Evolutionary conservation across 2,888 invertebrate genomes (phyloP).

Genomic region (Chrysodeixis includens): DNA sequence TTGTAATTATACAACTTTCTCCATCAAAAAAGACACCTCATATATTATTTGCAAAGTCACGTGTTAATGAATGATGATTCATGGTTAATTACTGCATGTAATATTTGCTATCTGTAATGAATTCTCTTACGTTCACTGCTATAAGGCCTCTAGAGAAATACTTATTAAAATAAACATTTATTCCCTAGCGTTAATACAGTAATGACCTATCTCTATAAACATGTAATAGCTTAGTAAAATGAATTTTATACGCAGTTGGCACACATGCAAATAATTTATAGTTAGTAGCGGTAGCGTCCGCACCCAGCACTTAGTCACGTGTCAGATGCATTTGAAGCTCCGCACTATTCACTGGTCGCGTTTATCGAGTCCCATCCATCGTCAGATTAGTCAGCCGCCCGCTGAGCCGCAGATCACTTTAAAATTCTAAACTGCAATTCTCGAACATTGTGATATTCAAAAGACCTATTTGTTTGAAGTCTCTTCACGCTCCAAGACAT

Average conservation of each 20-base stretch:
- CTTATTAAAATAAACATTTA: slow-evolving; percentile 30
- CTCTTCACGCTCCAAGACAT: slow-evolving; percentile 67
- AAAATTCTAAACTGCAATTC: slow-evolving; percentile 42
- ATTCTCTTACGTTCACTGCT: slow-evolving; percentile 19
- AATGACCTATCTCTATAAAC: slow-evolving; percentile 45
- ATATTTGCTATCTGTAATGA: slow-evolving; percentile 22
- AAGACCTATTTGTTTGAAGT: slow-evolving; percentile 58
- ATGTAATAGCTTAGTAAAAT: slow-evolving; percentile 44
- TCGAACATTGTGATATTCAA: slow-evolving; percentile 40
- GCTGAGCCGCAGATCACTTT: slow-evolving; percentile 45
- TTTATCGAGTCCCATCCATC: slow-evolving; percentile 71
- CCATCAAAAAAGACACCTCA: not conserved
- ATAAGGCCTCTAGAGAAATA: slow-evolving; percentile 21
- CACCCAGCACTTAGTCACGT: slow-evolving; percentile 82
- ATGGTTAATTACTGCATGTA: not conserved
- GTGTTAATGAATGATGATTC: not conserved
- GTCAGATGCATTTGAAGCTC: slow-evolving; percentile 75
- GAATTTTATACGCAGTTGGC: slow-evolving; percentile 61
- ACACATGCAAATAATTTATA: slow-evolving; percentile 71
- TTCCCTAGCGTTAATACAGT: slow-evolving; percentile 30
- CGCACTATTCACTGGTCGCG: slow-evolving; percentile 73
- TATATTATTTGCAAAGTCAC: not conserved
- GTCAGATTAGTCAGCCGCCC: slow-evolving; percentile 70
- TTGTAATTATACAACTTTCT: not conserved
- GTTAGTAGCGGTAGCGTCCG: slow-evolving; percentile 70